Percentiles rank a stretch among this genome's conserved stretches.
Evolutionary conservation across 2,888 invertebrate genomes (phyloP).

Genomic region (Heliconius ethilla): DNA sequence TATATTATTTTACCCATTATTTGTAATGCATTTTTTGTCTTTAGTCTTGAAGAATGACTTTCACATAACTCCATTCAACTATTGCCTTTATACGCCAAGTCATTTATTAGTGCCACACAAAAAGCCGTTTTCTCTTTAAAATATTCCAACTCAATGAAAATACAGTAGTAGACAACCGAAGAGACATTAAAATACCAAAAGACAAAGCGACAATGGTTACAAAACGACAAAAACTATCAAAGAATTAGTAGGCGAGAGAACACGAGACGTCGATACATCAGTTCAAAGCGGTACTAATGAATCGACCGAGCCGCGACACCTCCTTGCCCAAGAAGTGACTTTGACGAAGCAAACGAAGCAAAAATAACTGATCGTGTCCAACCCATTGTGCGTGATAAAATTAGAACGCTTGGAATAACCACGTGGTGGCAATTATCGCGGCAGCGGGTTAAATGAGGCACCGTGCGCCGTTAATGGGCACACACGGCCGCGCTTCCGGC

Average conservation of each 20-base stretch:
- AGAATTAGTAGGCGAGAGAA: slow-evolving; percentile 65
- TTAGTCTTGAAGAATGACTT: not conserved
- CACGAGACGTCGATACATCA: slow-evolving; percentile 68
- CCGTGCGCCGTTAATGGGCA: slow-evolving; percentile 78
- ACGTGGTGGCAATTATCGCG: slow-evolving; percentile 82
- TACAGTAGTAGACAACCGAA: slow-evolving; percentile 31
- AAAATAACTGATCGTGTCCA: slow-evolving; percentile 80
- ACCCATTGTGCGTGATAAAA: slow-evolving; percentile 80
- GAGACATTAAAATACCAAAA: slow-evolving; percentile 41
- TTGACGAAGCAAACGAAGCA: slow-evolving; percentile 74
- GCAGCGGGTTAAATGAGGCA: slow-evolving; percentile 81
- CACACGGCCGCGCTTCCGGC: slow-evolving; percentile 71
- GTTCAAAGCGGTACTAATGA: slow-evolving; percentile 77
- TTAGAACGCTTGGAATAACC: slow-evolving; percentile 79
- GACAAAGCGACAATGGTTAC: slow-evolving; percentile 49
- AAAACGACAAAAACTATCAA: slow-evolving; percentile 56
- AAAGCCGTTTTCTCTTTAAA: slow-evolving; percentile 9
- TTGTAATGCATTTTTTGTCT: not conserved
- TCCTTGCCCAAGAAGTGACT: slow-evolving; percentile 63
- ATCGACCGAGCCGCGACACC: slow-evolving; percentile 14
- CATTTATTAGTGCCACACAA: slow-evolving; percentile 4
- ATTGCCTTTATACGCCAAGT: not conserved
- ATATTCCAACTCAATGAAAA: slow-evolving; percentile 11
- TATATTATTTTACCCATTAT: not conserved
- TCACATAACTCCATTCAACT: slow-evolving; percentile 2